A percentile compares a stretch with the other conserved stretches of the same genome.
phyloP scores from a whole-genome alignment of 2,113 vertebrate genomes.

The Phaethornis superciliosus region DNA sequence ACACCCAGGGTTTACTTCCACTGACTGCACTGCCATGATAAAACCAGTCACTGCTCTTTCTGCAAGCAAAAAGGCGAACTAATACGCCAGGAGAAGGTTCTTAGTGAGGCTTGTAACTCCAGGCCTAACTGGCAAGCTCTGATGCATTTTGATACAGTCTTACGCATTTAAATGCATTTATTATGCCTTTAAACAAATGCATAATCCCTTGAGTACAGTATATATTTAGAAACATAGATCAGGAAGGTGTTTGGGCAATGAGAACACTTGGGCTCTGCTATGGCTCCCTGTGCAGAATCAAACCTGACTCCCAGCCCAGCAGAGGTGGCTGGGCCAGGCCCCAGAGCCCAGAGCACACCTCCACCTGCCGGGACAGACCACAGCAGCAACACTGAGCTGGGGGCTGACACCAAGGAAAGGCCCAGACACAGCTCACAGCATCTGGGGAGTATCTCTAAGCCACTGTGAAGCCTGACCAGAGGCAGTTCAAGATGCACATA shows the following conservation, averaged over 20 bases:
- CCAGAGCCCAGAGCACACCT: not conserved
- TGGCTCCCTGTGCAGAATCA: not conserved
- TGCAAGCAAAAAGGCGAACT: not conserved
- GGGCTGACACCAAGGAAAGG: fast-evolving
- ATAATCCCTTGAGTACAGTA: conserved; percentile 40
- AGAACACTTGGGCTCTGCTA: not conserved
- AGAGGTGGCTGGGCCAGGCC: fast-evolving
- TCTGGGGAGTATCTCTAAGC: not conserved
- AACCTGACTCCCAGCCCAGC: not conserved
- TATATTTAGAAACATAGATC: conserved; percentile 7
- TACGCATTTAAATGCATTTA: conserved; percentile 49
- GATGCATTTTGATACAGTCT: conserved; percentile 25
- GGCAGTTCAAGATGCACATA: fast-evolving
- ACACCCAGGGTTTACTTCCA: not conserved
- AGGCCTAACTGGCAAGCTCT: conserved; percentile 30
- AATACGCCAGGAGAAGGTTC: not conserved
- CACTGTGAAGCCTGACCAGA: fast-evolving
- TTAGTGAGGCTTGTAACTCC: conserved; percentile 2
- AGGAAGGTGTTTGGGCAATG: conserved; percentile 7
- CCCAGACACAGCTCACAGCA: fast-evolving
- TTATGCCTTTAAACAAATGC: conserved; percentile 66
- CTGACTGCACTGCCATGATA: not conserved
- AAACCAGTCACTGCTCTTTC: not conserved
- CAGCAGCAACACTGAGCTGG: fast-evolving
- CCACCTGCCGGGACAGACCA: fast-evolving